Conservation (phyloP, 1,140 invertebrate species). For the Drosophila arawakana region DNA sequence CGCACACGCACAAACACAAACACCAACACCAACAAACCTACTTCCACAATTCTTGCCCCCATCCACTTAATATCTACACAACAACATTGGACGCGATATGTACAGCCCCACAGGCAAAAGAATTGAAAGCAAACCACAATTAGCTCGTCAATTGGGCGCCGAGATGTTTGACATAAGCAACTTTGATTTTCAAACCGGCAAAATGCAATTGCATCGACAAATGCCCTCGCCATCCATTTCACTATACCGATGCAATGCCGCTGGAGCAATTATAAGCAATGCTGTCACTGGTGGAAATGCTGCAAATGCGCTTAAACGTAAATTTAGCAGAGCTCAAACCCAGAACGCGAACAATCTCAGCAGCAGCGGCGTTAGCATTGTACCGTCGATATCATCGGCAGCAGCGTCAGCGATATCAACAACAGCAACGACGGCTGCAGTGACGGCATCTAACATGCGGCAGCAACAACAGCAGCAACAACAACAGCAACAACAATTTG, state of each 20-base stretch:
- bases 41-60: conserved; percentile 32
- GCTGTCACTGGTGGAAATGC: conserved; percentile 37
- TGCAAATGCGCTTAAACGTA: conserved; percentile 70
- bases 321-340: conserved; percentile 62
- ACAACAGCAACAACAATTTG: conserved; percentile 74
- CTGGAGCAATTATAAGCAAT: conserved; percentile 39
- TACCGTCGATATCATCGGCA: conserved; percentile 25
- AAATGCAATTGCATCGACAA: conserved; percentile 85
- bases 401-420: conserved; percentile 55
- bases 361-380: conserved; percentile 31
- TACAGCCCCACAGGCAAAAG: conserved; percentile 87
- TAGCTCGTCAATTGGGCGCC: conserved; percentile 91
- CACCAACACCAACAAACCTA: conserved; percentile 41
- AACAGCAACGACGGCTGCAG: conserved; percentile 32
- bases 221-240: conserved; percentile 83
- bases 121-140: conserved; percentile 92
- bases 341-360: conserved; percentile 24
- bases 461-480: conserved; percentile 50
- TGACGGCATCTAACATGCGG: conserved; percentile 29
- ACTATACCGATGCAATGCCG: conserved; percentile 72
- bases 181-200: conserved; percentile 93
- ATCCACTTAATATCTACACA: conserved; percentile 33
- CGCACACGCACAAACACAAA: conserved; percentile 44
- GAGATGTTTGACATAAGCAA: conserved; percentile 90
- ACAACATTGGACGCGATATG: conserved; percentile 34